phyloP scores from a whole-genome alignment of 2,797 vertebrate genomes.

The Lutjanus argentimaculatus region DNA sequence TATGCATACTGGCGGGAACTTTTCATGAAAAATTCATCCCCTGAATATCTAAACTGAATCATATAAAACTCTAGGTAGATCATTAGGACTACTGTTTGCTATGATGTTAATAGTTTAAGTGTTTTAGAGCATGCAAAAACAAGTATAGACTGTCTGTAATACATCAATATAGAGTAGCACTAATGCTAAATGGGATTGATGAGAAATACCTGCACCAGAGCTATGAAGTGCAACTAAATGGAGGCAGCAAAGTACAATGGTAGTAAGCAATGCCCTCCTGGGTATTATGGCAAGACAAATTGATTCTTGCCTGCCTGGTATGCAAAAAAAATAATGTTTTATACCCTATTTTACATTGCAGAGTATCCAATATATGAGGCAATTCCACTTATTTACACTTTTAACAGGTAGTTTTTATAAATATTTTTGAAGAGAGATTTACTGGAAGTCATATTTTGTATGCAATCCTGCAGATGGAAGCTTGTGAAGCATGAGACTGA shows the following conservation, averaged over 20 bases:
- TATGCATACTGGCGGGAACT: not conserved
- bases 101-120: slow-evolving; percentile 1
- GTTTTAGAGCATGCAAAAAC: slow-evolving; percentile 9
- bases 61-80: slow-evolving; percentile 12
- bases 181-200: slow-evolving; percentile 32
- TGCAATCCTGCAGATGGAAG: not conserved
- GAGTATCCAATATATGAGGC: not conserved
- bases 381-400: not conserved
- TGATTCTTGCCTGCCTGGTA: not conserved
- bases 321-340: not conserved
- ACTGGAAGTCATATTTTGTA: not conserved
- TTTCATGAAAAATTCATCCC: slow-evolving; percentile 23
- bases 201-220: slow-evolving; percentile 11
- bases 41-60: slow-evolving; percentile 7
- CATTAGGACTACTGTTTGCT: slow-evolving; percentile 13
- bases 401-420: not conserved
- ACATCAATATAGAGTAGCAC: not conserved
- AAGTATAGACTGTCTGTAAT: not conserved
- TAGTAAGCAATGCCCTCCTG: not conserved
- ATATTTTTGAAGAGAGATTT: not conserved
- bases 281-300: not conserved
- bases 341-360: not conserved
- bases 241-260: slow-evolving; percentile 12
- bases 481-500: not conserved
- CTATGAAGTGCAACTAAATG: slow-evolving; percentile 13